Percentiles rank a stretch among this genome's conserved stretches.
phyloP scores from a whole-genome alignment of 1,140 invertebrate genomes.

The Heliconius eleuchia region DNA sequence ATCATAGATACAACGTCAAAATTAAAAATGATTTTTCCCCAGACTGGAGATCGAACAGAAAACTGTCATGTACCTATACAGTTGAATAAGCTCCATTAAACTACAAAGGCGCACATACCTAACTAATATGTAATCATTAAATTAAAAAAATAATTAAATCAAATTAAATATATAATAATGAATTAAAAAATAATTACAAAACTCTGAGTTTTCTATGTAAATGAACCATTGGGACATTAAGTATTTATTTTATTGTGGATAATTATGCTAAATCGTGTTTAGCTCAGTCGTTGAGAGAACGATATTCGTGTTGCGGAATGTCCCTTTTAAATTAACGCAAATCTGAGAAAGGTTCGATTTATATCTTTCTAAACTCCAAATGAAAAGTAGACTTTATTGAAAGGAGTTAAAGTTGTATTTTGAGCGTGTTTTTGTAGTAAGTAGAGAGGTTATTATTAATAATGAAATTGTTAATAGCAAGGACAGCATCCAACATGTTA shows the following conservation, averaged over 20 bases:
- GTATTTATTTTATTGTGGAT: constrained; percentile 3
- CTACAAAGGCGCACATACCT: too few relatives aligned
- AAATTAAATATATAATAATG: too few relatives aligned
- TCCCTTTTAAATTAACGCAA: constrained; percentile 19
- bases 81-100: too few relatives aligned
- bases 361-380: not conserved
- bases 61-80: too few relatives aligned
- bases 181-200: too few relatives aligned
- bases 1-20: too few relatives aligned
- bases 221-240: not conserved
- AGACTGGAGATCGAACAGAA: too few relatives aligned
- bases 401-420: not conserved
- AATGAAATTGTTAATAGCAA: constrained; percentile 19
- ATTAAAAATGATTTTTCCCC: too few relatives aligned
- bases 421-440: not conserved
- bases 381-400: not conserved
- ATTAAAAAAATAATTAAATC: too few relatives aligned
- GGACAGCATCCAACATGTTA: constrained; percentile 13
- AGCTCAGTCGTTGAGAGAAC: constrained; percentile 17
- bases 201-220: not conserved
- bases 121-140: too few relatives aligned
- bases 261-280: constrained; percentile 14
- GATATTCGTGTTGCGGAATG: constrained; percentile 15
- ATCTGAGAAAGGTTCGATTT: constrained; percentile 15
- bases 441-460: constrained; percentile 19